Percentiles rank a stretch among this genome's conserved stretches.
phyloP scores from a whole-genome alignment of 2,797 vertebrate species.

The Galagoides demidoff region DNA sequence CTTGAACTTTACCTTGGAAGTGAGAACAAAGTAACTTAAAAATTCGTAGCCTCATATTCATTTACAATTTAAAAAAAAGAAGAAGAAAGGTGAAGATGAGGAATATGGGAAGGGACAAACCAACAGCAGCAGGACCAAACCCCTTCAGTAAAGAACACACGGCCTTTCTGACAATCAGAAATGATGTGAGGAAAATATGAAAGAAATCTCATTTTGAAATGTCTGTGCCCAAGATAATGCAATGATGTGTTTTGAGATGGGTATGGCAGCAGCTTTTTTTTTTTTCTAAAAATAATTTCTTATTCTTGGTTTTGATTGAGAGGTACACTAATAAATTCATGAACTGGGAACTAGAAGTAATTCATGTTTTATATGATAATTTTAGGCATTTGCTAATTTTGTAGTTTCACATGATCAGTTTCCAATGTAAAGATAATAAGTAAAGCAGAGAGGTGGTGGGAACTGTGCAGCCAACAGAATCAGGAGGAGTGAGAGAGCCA shows the following conservation, averaged over 20 bases:
- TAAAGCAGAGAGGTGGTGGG: slow-evolving; percentile 78
- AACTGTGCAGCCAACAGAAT: not conserved
- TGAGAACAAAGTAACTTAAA: no score
- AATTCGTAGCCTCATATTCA: no score
- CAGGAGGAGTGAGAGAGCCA: not conserved
- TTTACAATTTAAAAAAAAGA: no score
- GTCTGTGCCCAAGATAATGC: slow-evolving; percentile 87
- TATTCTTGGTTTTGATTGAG: slow-evolving; percentile 75
- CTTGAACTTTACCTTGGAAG: no score
- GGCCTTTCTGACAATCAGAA: slow-evolving; percentile 97
- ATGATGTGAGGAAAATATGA: slow-evolving; percentile 95
- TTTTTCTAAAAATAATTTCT: not conserved
- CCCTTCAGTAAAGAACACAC: slow-evolving; percentile 97
- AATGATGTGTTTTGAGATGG: slow-evolving; percentile 75
- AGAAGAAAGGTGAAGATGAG: slow-evolving; percentile 92
- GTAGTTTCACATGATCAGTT: slow-evolving; percentile 85
- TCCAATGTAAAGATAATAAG: slow-evolving; percentile 85
- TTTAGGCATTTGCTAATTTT: slow-evolving; percentile 87
- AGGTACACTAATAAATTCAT: slow-evolving; percentile 83
- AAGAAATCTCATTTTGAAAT: slow-evolving; percentile 90
- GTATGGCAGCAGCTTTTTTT: slow-evolving; percentile 82
- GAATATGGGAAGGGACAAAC: slow-evolving; percentile 96
- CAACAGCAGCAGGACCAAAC: slow-evolving; percentile 95
- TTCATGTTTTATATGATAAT: slow-evolving; percentile 87
- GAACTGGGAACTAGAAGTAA: slow-evolving; percentile 82